A percentile compares a stretch with the other conserved stretches of the same genome.
These are phyloP conservation scores for Corythucha ciliata DNA, from an alignment of 2,888 invertebrate genomes.

Conservation along the genomic window DNA sequence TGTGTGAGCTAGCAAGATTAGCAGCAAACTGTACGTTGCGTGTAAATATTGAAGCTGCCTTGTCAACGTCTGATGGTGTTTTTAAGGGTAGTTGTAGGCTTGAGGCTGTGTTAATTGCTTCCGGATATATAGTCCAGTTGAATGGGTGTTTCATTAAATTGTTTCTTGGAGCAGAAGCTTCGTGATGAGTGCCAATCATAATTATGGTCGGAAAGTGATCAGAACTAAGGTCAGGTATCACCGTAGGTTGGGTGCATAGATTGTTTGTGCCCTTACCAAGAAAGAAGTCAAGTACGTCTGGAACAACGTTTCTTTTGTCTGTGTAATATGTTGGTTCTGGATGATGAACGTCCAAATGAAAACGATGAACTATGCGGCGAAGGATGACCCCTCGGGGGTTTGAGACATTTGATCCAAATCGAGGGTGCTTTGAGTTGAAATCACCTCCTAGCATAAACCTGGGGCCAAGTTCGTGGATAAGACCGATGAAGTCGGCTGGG, in stretches of 20 bases:
- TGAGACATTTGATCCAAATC: not conserved
- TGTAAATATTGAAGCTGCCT: conserved; percentile 1
- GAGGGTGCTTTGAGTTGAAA: conserved; percentile 4
- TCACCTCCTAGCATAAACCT: conserved; percentile 6
- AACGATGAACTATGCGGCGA: not conserved
- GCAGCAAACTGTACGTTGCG: not conserved
- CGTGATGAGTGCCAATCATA: not conserved
- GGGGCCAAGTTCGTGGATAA: not conserved
- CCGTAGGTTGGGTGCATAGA: not conserved
- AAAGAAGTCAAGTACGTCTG: not conserved
- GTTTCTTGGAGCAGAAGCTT: not conserved
- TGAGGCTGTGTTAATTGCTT: not conserved
- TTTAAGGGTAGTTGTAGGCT: not conserved
- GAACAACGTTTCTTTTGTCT: not conserved
- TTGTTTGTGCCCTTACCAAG: not conserved
- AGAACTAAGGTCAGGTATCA: not conserved
- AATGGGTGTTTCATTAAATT: not conserved
- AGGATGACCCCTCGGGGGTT: conserved; percentile 1
- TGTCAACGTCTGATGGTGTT: not conserved
- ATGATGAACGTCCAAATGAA: conserved; percentile 3
- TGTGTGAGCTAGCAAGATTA: not conserved
- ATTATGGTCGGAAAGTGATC: not conserved
- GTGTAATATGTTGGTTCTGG: not conserved
- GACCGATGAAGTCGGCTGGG: not conserved
- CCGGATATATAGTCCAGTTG: not conserved